Conservation (phyloP, 2,113 vertebrate species). For the Oostethus manadensis region DNA sequence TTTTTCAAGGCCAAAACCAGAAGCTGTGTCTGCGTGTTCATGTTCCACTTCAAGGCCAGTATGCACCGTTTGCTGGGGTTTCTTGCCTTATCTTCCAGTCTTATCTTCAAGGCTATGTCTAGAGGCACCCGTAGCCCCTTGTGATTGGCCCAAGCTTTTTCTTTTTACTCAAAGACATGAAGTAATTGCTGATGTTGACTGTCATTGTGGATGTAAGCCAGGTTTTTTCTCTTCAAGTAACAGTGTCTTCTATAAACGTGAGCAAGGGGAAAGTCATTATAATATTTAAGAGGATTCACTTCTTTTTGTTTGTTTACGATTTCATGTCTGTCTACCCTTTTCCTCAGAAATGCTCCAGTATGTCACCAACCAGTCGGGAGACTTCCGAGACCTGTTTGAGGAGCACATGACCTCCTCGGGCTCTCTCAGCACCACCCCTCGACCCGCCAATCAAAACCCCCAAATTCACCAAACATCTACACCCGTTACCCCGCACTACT, state of each 20-base stretch:
- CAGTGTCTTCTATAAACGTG: not conserved
- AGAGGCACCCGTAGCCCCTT: not conserved
- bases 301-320: no score
- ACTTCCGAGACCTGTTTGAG: conserved; percentile 91
- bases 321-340: not conserved
- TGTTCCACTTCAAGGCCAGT: conserved; percentile 43
- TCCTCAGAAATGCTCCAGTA: conserved; percentile 95
- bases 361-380: conserved; percentile 92
- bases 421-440: conserved; percentile 20
- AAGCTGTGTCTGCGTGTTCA: conserved; percentile 15
- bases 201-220: not conserved
- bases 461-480: conserved; percentile 34
- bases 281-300: no score
- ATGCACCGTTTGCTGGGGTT: not conserved
- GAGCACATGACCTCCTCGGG: conserved; percentile 74
- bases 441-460: conserved; percentile 32
- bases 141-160: not conserved
- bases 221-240: not conserved
- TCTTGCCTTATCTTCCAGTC: conserved; percentile 24
- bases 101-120: conserved; percentile 1
- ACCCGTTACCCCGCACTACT: conserved; percentile 35
- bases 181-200: not conserved
- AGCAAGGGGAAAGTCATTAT: no score
- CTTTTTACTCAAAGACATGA: conserved; percentile 27
- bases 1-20: conserved; percentile 44